Conservation (phyloP, 2,888 invertebrate genomes). For the Drosophila stalkeri region DNA sequence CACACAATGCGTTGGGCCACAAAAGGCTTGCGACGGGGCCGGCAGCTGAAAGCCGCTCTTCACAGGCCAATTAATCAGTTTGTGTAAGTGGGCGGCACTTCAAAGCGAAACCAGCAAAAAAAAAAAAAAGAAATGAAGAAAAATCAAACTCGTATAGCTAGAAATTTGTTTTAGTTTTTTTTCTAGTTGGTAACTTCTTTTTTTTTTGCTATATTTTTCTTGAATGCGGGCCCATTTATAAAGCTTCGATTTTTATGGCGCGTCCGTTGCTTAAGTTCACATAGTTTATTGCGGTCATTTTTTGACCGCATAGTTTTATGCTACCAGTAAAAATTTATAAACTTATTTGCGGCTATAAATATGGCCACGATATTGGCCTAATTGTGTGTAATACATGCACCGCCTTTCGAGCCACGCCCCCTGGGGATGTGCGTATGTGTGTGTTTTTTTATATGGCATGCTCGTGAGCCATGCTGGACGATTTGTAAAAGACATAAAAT, state of each 20-base stretch:
- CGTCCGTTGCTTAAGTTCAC: slow-evolving; percentile 42
- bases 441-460: slow-evolving; percentile 47
- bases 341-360: slow-evolving; percentile 74
- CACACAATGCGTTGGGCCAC: slow-evolving; percentile 51
- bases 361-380: slow-evolving; percentile 69
- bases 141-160: slow-evolving; percentile 39
- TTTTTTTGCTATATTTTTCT: slow-evolving; percentile 17
- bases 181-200: slow-evolving; percentile 4
- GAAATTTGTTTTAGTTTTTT: slow-evolving; percentile 24
- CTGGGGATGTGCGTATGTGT: neutral
- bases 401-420: neutral
- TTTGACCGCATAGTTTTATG: slow-evolving; percentile 57
- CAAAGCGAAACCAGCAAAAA: slow-evolving; percentile 38
- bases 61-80: slow-evolving; percentile 77
- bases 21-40: slow-evolving; percentile 29
- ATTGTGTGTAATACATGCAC: slow-evolving; percentile 70
- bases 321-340: slow-evolving; percentile 64
- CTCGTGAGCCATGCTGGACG: slow-evolving; percentile 43
- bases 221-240: slow-evolving; percentile 68
- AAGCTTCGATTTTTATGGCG: slow-evolving; percentile 72
- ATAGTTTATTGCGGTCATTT: slow-evolving; percentile 66
- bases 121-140: slow-evolving; percentile 22
- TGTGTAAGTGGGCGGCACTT: slow-evolving; percentile 56
- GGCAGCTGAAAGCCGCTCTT: slow-evolving; percentile 36
- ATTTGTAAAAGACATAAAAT: slow-evolving; percentile 68